Conservation (phyloP, 2,797 vertebrate species). For the Gobionotothen gibberifrons region DNA sequence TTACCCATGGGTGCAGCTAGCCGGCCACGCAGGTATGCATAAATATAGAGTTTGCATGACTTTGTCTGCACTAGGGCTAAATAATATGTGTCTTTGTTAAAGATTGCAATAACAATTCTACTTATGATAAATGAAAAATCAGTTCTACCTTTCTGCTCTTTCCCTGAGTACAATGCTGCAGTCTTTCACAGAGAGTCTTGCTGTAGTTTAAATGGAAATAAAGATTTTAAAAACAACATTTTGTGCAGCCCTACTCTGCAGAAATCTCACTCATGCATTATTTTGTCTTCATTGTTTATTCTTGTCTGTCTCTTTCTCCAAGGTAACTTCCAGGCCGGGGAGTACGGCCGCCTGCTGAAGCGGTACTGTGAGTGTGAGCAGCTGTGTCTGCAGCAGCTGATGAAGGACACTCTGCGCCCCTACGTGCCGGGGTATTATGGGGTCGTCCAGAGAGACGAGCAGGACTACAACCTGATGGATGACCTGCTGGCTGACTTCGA, state of each 20-base stretch:
- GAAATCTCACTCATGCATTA: not conserved
- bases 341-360: slow-evolving; percentile 84
- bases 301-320: not conserved
- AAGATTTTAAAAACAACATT: too few relatives aligned
- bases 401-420: slow-evolving; percentile 78
- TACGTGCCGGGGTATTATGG: slow-evolving; percentile 89
- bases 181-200: too few relatives aligned
- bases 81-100: too few relatives aligned
- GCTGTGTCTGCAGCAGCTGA: slow-evolving; percentile 84
- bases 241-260: too few relatives aligned
- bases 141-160: too few relatives aligned
- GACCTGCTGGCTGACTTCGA: slow-evolving; percentile 91
- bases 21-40: slow-evolving; percentile 89
- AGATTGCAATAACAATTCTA: too few relatives aligned
- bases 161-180: too few relatives aligned
- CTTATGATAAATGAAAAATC: too few relatives aligned
- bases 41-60: not conserved
- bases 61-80: too few relatives aligned
- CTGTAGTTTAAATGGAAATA: too few relatives aligned
- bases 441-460: slow-evolving; percentile 82
- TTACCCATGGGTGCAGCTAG: slow-evolving; percentile 92
- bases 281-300: not conserved
- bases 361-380: slow-evolving; percentile 86
- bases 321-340: slow-evolving; percentile 87
- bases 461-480: slow-evolving; percentile 93